Conservation (phyloP, 2,797 vertebrate species). For the Sandelia bainsii region DNA sequence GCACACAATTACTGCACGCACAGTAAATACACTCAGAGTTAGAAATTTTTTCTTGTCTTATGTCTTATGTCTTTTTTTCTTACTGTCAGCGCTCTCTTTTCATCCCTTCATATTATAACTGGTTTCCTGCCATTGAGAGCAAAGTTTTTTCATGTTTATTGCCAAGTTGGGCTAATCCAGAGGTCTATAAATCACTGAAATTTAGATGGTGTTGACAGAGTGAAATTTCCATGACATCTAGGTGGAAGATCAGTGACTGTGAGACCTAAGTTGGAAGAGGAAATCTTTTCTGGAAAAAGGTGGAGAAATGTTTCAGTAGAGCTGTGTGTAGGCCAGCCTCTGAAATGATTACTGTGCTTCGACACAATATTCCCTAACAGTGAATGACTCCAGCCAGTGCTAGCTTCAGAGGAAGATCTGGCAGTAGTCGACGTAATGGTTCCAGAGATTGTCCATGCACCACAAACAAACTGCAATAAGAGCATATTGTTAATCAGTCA, state of each 20-base stretch:
- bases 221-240: slow-evolving; percentile 46
- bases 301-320: slow-evolving; percentile 27
- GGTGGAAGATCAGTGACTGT: slow-evolving; percentile 41
- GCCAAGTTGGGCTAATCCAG: slow-evolving; percentile 33
- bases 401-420: slow-evolving; percentile 40
- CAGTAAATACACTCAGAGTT: slow-evolving; percentile 44
- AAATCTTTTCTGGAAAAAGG: slow-evolving; percentile 32
- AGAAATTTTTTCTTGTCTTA: slow-evolving; percentile 31
- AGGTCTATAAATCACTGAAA: slow-evolving; percentile 46
- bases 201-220: slow-evolving; percentile 58
- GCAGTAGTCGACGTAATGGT: slow-evolving; percentile 47
- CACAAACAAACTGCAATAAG: slow-evolving; percentile 43
- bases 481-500: slow-evolving; percentile 41
- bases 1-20: slow-evolving; percentile 26
- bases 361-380: slow-evolving; percentile 48
- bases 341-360: slow-evolving; percentile 40
- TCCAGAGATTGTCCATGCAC: slow-evolving; percentile 44
- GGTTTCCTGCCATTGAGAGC: slow-evolving; percentile 39
- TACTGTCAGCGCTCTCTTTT: slow-evolving; percentile 40
- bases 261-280: slow-evolving; percentile 27
- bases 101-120: slow-evolving; percentile 30
- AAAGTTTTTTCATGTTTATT: slow-evolving; percentile 19
- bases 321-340: slow-evolving; percentile 20
- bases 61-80: slow-evolving; percentile 35
- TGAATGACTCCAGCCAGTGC: slow-evolving; percentile 8